phyloP scores from a whole-genome alignment of 2,888 invertebrate species.

The Deroplatys truncata region DNA sequence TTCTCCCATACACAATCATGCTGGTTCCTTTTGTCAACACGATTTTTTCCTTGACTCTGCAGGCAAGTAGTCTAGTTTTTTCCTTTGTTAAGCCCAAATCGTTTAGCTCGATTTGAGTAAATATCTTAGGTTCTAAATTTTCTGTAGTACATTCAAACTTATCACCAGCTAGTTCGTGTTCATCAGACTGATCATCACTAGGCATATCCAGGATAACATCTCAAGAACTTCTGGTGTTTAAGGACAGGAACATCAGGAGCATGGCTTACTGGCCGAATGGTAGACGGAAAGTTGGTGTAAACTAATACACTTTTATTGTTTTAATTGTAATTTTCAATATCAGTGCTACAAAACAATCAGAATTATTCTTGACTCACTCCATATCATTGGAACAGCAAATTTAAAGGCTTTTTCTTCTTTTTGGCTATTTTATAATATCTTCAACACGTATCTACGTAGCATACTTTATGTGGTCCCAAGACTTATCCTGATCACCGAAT shows the following conservation, averaged over 20 bases:
- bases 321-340: conserved; percentile 27
- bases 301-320: conserved; percentile 18
- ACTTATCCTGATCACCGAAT: too few species aligned
- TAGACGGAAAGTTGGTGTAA: not conserved
- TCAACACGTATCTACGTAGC: too few species aligned
- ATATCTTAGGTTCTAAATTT: too few species aligned
- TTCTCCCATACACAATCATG: too few species aligned
- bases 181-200: not conserved
- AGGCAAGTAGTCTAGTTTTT: too few species aligned
- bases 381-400: not conserved
- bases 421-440: not conserved
- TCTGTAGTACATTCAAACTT: not conserved
- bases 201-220: not conserved
- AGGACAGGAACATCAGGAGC: not conserved
- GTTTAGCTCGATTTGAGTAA: too few species aligned
- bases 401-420: not conserved
- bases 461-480: too few species aligned
- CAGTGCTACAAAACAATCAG: conserved; percentile 24
- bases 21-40: too few species aligned
- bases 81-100: too few species aligned
- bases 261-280: not conserved
- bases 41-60: too few species aligned
- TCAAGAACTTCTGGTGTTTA: not conserved
- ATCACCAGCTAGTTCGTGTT: too few species aligned
- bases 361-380: not conserved